Percentiles rank a stretch among this genome's conserved stretches.
Evolutionary conservation across 53 echinoderm and acorn worm species (phyloP).

Genomic region (Arbacia lixula): DNA sequence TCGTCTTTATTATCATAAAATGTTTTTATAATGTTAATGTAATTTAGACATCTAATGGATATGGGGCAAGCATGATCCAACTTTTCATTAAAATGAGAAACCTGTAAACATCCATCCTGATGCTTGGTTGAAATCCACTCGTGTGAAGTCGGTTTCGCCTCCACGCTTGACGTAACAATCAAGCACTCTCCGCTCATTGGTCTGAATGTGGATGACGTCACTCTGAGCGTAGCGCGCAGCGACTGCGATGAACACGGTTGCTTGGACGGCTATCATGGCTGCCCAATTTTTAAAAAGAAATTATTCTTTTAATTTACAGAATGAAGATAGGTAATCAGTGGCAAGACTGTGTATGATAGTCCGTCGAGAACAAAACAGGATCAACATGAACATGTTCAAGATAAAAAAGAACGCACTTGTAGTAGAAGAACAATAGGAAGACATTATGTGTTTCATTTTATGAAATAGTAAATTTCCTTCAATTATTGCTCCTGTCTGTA

Average conservation of each 20-base stretch:
- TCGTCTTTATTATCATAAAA: no score
- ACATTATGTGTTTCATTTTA: no score
- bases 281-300: no score
- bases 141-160: not conserved
- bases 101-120: slow-evolving; percentile 8
- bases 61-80: not conserved
- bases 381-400: not conserved
- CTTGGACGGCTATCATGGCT: not conserved
- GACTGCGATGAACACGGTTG: slow-evolving; percentile 15
- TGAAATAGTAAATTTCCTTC: no score
- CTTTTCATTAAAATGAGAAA: not conserved
- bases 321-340: not conserved
- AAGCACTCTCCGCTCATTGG: slow-evolving; percentile 15
- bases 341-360: not conserved
- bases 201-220: slow-evolving; percentile 14
- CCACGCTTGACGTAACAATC: slow-evolving; percentile 35
- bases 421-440: no score
- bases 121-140: slow-evolving; percentile 17
- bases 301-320: no score
- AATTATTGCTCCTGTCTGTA: no score
- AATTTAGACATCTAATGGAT: no score
- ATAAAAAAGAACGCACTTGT: no score
- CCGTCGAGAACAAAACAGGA: not conserved
- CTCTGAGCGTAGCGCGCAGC: not conserved
- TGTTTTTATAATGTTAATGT: no score